Percentiles rank a stretch among this genome's conserved stretches.
Conservation (phyloP, 1,140 invertebrate species). For the Drosophila sucinea region DNA sequence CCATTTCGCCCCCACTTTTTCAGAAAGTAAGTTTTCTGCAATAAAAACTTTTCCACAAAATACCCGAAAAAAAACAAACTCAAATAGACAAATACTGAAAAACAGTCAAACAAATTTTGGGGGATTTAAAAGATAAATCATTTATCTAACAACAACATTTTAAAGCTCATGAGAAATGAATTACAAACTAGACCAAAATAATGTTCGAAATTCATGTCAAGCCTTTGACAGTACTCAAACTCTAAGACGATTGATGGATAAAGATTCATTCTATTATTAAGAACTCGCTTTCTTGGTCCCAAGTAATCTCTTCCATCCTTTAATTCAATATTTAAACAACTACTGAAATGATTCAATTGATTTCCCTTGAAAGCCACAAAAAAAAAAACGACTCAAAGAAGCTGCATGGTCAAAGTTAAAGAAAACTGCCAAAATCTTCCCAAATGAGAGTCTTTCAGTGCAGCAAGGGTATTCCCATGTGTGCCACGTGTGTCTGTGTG, state of each 20-base stretch:
- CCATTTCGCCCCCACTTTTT: not conserved
- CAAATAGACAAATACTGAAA: not conserved
- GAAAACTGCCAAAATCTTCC: not conserved
- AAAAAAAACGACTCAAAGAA: not conserved
- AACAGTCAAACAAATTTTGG: not conserved
- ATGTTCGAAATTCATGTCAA: too few relatives aligned
- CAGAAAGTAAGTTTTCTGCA: not conserved
- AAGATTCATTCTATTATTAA: too few relatives aligned
- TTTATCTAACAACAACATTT: too few relatives aligned
- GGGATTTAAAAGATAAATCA: not conserved
- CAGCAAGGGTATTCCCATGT: not conserved
- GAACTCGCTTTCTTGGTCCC: too few relatives aligned
- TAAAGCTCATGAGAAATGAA: too few relatives aligned
- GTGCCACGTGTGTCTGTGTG: not conserved
- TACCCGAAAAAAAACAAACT: not conserved
- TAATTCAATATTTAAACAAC: too few relatives aligned
- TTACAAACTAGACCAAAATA: too few relatives aligned
- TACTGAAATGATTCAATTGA: not conserved
- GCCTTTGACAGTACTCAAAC: too few relatives aligned
- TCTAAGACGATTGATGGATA: too few relatives aligned
- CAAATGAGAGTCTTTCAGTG: not conserved
- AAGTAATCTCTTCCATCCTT: too few relatives aligned
- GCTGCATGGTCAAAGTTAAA: not conserved
- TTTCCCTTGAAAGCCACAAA: not conserved
- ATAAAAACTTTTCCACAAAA: not conserved